Evolutionary conservation across 2,888 invertebrate species (phyloP), one percentile per base, ranked within the genome.

Genomic region (Ypsolopha sequella): DNA sequence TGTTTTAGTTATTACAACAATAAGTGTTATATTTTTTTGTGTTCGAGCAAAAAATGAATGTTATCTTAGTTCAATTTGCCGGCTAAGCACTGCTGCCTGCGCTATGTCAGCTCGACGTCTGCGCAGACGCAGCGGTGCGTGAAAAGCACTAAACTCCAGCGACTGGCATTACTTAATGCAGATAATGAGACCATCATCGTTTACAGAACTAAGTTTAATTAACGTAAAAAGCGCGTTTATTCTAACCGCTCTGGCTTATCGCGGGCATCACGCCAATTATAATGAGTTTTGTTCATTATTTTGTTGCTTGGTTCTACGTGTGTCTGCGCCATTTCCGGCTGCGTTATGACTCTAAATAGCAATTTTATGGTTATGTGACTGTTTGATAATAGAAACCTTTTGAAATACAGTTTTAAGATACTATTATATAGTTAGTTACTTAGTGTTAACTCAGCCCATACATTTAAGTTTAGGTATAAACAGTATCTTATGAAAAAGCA

Each of bases 191-290:
- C 73, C 77, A 73, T 78, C 76, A 77, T 76, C 76, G 78, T 84
- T 84, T 84, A 82, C 76, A 77, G 74, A 80, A 77, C 73, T 76
- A 74, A 78, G 80, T 81, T 85, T 86, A 85, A 86, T 86, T 85
- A 86, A 84, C 79, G 84, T 85, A 80, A 84, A 82, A 82, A 80
- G 80, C 73, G 66, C 84, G 80, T 82, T 84, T 84, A 84, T 73
- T 77, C 70, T 77, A 80, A 77, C 78, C 73, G 78, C 67, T 33
- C 49, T 64, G 61, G 59, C 68, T 80, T 82, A 84, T 84, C 84
- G 68, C 65, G 52, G 55, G 68, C 69, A 84, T 81, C 80, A 79
- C 64, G 71, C 70, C 75, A 68, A 74, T 76, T 78, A 80, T 81
- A 79, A 85, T 81, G 73, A 81, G 76, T 82, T 77, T 81, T 75